A percentile compares a stretch with the other conserved stretches of the same genome.
Conservation (phyloP, 2,113 vertebrate genomes). For the Craseonycteris thonglongyai region DNA sequence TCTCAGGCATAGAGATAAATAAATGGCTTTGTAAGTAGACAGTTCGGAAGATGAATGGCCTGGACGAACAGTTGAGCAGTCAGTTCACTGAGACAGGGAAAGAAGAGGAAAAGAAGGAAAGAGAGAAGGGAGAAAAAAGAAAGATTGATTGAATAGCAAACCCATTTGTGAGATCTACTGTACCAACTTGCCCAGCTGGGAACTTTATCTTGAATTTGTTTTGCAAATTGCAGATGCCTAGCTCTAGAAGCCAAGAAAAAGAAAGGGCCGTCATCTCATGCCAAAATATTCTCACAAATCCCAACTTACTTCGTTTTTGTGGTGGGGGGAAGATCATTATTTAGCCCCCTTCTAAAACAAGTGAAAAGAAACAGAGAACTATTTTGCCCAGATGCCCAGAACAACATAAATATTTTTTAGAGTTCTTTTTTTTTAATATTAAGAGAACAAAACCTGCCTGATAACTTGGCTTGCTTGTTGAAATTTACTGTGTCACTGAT, state of each 20-base stretch:
- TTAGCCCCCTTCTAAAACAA: constrained; percentile 10
- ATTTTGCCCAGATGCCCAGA: constrained; percentile 8
- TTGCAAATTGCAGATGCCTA: constrained; percentile 66
- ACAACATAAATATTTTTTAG: constrained; percentile 1
- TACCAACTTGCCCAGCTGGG: constrained; percentile 62
- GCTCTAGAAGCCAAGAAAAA: constrained; percentile 65
- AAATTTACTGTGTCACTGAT: background rate
- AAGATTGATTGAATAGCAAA: constrained; percentile 37
- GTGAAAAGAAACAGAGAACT: background rate
- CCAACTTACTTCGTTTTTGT: constrained; percentile 47
- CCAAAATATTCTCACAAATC: constrained; percentile 25
- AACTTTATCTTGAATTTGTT: constrained; percentile 61
- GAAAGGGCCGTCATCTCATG: constrained; percentile 18
- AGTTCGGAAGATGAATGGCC: constrained; percentile 30
- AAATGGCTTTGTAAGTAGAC: constrained; percentile 24
- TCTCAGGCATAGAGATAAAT: constrained; percentile 41
- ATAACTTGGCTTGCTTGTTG: constrained; percentile 10
- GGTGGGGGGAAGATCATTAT: background rate
- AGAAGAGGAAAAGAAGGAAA: background rate
- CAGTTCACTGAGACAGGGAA: constrained; percentile 4
- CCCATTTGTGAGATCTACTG: constrained; percentile 47
- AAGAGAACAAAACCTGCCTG: constrained; percentile 23
- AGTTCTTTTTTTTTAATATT: background rate
- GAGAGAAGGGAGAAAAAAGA: background rate
- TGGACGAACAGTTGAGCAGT: constrained; percentile 34